Base-by-base conservation (phyloP, 2,797 vertebrate genomes). In the Paratrypauchen microcephalus region DNA sequence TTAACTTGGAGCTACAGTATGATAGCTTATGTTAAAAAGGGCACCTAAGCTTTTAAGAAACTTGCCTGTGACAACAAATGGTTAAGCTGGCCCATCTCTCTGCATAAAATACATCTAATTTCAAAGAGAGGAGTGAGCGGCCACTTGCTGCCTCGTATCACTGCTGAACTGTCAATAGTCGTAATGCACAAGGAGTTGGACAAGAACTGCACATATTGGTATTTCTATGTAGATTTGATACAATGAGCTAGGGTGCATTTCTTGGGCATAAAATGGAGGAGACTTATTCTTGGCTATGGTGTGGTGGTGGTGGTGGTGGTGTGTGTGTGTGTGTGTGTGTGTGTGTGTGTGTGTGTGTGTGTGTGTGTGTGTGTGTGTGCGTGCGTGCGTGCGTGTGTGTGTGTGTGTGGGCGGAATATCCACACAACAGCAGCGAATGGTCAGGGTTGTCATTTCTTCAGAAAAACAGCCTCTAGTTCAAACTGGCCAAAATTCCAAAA, bases 221-320 rank as follows among this genome's bases (percentile, higher is more conserved):
- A n/a, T 60, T 59, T 60, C 26, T 60, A 6, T 60, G 6, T 71
- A n/a, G 6, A 6, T 8, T n/a, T 52, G 19, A 52, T n/a, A n/a
- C 4, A 7, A n/a, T 52, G 48, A 15, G 19, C 48, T 52, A 52
- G 30, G 23, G 72, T 11, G 21, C 71, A 81, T 76, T 77, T 71
- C 47, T 70, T 50, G 26, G 61, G 71, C 78, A 82, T 72, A 66
- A 85, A 81, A 76, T 68, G 69, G 24, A 26, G 24, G 24, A 77
- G 39, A 73, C 75, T 81, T 87, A 82, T 83, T 85, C 77, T 83
- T 84, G 81, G 83, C 75, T 39, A 41, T 56, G 13, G n/a, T n/a
- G n/a, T n/a, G n/a, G n/a, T n/a, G n/a, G n/a, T n/a, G n/a, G n/a
- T n/a, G n/a, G n/a, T n/a, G 47, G 65, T 39, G 78, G 18, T 71